Percentiles rank a stretch among this genome's conserved stretches.
Evolutionary conservation across 2,113 vertebrate species (phyloP).

Genomic region (Cochlearius cochlearius): DNA sequence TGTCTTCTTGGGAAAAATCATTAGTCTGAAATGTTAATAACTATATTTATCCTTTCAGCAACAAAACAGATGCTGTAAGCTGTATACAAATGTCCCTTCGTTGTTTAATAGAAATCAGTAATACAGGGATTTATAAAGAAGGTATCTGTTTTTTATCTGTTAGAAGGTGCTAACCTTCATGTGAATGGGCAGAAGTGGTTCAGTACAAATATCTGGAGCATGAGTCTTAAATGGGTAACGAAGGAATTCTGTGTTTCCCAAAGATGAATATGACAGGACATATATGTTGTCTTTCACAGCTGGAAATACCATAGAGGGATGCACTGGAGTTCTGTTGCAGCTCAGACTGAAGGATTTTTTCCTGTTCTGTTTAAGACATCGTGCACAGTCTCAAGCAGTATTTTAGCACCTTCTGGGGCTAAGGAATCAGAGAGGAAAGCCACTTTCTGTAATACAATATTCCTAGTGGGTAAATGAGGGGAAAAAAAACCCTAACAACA

Average conservation of each 20-base stretch:
- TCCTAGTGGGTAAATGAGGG: not conserved
- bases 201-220: not conserved
- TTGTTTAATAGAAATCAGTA: not conserved
- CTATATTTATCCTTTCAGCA: not conserved
- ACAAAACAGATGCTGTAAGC: not conserved
- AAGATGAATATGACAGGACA: not conserved
- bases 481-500: rapidly evolving
- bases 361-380: not conserved
- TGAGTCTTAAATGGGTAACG: not conserved
- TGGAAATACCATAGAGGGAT: not conserved
- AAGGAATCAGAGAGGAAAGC: not conserved
- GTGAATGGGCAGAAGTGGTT: not conserved
- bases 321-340: not conserved
- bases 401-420: not conserved
- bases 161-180: not conserved
- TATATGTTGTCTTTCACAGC: not conserved
- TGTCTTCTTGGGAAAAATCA: not conserved
- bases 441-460: not conserved
- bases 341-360: not conserved
- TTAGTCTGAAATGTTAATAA: not conserved
- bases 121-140: not conserved
- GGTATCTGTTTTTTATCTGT: not conserved
- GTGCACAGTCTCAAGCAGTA: not conserved
- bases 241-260: not conserved
- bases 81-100: not conserved